A percentile compares a stretch with the other conserved stretches of the same genome.
phyloP scores from a whole-genome alignment of 2,797 vertebrate species.

The Pangasius djambal region DNA sequence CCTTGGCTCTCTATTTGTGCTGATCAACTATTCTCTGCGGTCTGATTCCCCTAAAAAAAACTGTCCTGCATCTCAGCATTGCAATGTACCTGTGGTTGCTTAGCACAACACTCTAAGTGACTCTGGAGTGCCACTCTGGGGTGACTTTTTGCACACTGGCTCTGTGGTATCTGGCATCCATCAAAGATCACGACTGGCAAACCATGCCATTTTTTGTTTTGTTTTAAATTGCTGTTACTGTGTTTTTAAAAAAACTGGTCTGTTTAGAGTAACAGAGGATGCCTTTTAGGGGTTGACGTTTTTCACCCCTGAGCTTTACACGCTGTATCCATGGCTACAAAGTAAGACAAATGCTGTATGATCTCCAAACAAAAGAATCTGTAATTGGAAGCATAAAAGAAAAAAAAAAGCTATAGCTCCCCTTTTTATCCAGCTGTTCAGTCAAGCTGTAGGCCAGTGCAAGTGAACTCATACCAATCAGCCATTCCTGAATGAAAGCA shows the following conservation, averaged over 20 bases:
- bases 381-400: conserved; percentile 16
- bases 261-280: neutral
- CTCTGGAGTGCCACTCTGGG: neutral
- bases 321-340: conserved; percentile 32
- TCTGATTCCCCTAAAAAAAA: neutral
- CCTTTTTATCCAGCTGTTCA: conserved; percentile 10
- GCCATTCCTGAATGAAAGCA: neutral
- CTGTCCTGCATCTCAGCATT: neutral
- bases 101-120: neutral
- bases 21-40: neutral
- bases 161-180: neutral
- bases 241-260: too few relatives aligned
- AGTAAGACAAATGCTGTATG: conserved; percentile 17
- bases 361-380: conserved; percentile 21
- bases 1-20: neutral
- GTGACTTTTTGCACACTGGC: neutral
- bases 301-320: neutral
- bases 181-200: neutral
- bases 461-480: neutral
- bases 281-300: neutral
- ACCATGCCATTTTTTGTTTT: neutral
- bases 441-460: neutral
- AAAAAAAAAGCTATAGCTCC: conserved; percentile 17
- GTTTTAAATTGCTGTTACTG: neutral
- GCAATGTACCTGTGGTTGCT: neutral